Base-by-base conservation (phyloP, 2,113 vertebrate species). In the Apeltes quadracus region DNA sequence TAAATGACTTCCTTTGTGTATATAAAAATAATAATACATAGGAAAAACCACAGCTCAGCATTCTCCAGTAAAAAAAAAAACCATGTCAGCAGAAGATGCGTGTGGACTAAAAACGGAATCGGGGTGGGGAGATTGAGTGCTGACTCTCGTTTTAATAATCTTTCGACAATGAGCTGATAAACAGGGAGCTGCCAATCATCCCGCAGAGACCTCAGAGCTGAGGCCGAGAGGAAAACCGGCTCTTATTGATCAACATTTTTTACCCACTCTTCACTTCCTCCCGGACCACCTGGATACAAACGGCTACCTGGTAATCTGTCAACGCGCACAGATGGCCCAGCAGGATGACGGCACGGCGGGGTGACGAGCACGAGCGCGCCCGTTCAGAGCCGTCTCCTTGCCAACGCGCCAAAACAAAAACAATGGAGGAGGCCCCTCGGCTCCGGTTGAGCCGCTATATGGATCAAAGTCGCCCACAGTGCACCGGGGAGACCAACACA, bases 251-350 rank as follows among this genome's bases (percentile, higher is more conserved):
- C 82, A 87, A 85, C 81, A 65, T 86, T 86, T 88, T 82, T 3
- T 29, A 29, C 2, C 87, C 78, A 64, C 78, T 80, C 88, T 89
- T 88, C 69, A 75, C 84, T 84, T 87, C 83, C 84, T 78, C 39
- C 22, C 69, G n/a, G 83, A 70, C 84, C 43, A 87, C 87, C 88
- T 89, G 87, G 90, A 90, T 91, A 89, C 91, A 67, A 43, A 75
- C 64, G 43, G 38, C 85, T 90, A 87, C 73, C 86, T 86, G 83
- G 73, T 88, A 90, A 92, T 87, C 88, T 87, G 79, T 48, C 55
- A 74, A 67, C 69, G 78, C 79, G 80, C 79, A 80, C 88, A 90
- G 87, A 88, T 91, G 88, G 84, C 78, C 41, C 22, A 46, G 82
- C 78, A 82, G 87, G 71, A 84, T 61, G 86, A 72, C 83, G 43